Base-by-base conservation (phyloP, 2,113 vertebrate species). In the Archilochus colubris region DNA sequence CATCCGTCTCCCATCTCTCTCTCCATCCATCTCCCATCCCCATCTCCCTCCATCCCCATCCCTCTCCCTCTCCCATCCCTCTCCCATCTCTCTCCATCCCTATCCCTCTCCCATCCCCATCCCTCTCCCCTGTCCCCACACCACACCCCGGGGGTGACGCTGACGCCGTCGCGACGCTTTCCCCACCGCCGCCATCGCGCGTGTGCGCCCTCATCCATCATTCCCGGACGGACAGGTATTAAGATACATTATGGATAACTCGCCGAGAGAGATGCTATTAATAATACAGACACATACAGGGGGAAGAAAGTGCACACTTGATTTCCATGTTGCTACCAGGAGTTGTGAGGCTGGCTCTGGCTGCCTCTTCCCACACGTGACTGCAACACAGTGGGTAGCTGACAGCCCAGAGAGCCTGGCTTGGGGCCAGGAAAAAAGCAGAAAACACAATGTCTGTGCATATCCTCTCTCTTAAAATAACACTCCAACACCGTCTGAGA, bases 381-480 rank as follows among this genome's bases (percentile, higher is more conserved):
- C 95, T 93, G 84, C 86, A 95, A 93, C 96, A 94, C 97, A 96
- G 96, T 97, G 97, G 98, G 97, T 97, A 97, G 97, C 96, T 94
- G 95, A 97, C 97, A 97, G 97, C 98, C 95, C 81, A 91, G 96
- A 96, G 96, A 95, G 96, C 96, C 97, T 98, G 98, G 98, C 97
- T 91, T 66, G 91, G 95, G 97, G 98, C 98, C 98, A 98, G 97
- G 97, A 97, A 97, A 97, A 96, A 97, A 96, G 95, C 97, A 94
- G 97, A 97, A 98, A 98, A 97, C 97, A 97, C 96, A 96, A 96
- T 96, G 97, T 97, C 96, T 94, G 96, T 97, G 97, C 97, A 96
- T 97, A 97, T 98, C 97, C 97, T 97, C 97, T 97, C 93, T 97
- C 98, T 97, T 97, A 98, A 98, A 98, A 98, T 98, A 98, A 97